Conservation (phyloP, 2,797 vertebrate genomes). For the Chaetophractus vellerosus region DNA sequence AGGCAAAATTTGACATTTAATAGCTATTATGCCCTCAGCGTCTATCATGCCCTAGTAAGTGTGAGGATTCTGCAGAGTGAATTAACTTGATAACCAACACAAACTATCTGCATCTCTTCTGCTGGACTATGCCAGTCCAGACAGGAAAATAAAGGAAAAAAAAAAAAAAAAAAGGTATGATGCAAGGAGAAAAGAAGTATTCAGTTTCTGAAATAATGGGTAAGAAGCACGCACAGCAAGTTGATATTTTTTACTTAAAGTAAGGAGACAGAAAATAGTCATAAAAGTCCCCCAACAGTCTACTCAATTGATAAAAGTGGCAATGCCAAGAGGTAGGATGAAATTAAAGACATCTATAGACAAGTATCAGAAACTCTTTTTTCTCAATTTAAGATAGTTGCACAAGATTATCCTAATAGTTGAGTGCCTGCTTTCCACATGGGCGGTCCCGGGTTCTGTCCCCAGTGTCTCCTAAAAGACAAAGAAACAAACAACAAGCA, state of each 20-base stretch:
- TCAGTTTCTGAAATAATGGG: constrained; percentile 47
- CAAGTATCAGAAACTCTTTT: neutral
- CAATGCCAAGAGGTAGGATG: neutral
- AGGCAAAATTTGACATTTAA: neutral
- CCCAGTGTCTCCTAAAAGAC: too few relatives aligned
- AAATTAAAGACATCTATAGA: constrained; percentile 11
- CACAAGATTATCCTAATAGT: neutral
- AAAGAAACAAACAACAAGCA: too few relatives aligned
- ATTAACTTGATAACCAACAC: neutral
- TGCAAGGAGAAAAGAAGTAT: neutral
- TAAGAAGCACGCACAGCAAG: neutral
- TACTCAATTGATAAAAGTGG: constrained; percentile 40
- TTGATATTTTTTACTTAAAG: neutral
- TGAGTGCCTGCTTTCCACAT: too few relatives aligned
- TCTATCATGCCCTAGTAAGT: neutral
- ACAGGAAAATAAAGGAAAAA: constrained; percentile 43
- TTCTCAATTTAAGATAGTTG: neutral
- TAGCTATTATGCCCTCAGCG: neutral
- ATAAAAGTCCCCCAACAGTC: neutral
- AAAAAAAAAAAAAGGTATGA: neutral
- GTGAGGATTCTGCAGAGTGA: neutral
- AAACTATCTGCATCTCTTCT: neutral
- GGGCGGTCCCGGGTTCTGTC: too few relatives aligned
- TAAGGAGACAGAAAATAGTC: neutral
- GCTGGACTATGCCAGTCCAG: neutral